phyloP scores from a whole-genome alignment of 1,140 invertebrate genomes.

The Sarcophaga bullata region DNA sequence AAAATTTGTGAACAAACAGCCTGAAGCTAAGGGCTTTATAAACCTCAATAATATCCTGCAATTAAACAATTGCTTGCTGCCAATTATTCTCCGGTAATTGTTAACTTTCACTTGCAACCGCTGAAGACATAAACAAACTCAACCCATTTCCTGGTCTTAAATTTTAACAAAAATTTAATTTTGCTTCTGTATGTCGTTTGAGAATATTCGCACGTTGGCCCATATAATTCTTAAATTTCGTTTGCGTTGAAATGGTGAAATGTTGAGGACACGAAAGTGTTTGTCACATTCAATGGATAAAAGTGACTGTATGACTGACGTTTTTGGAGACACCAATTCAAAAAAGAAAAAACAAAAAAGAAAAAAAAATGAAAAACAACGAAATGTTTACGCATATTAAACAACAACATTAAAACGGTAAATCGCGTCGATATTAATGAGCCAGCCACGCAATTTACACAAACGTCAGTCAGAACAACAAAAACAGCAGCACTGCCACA shows the following conservation, averaged over 20 bases:
- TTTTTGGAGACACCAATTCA: slow-evolving; percentile 31
- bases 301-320: slow-evolving; percentile 36
- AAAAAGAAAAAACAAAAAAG: background rate
- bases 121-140: background rate
- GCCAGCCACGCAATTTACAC: slow-evolving; percentile 3
- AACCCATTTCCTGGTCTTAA: background rate
- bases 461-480: slow-evolving; percentile 2
- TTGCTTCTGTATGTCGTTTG: background rate
- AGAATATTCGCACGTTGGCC: slow-evolving; percentile 33
- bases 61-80: too few species aligned
- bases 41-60: too few species aligned
- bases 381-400: background rate
- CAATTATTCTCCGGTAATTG: background rate
- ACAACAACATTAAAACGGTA: background rate
- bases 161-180: background rate
- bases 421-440: slow-evolving; percentile 40
- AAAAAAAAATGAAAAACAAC: background rate
- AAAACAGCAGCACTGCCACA: slow-evolving; percentile 3
- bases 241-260: slow-evolving; percentile 32
- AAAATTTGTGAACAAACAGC: too few species aligned
- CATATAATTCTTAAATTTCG: slow-evolving; percentile 29
- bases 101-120: background rate
- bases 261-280: slow-evolving; percentile 37
- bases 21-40: too few species aligned
- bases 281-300: slow-evolving; percentile 34